Evolutionary conservation across 2,888 invertebrate genomes (phyloP).

Genomic region (Stramonita haemastoma): DNA sequence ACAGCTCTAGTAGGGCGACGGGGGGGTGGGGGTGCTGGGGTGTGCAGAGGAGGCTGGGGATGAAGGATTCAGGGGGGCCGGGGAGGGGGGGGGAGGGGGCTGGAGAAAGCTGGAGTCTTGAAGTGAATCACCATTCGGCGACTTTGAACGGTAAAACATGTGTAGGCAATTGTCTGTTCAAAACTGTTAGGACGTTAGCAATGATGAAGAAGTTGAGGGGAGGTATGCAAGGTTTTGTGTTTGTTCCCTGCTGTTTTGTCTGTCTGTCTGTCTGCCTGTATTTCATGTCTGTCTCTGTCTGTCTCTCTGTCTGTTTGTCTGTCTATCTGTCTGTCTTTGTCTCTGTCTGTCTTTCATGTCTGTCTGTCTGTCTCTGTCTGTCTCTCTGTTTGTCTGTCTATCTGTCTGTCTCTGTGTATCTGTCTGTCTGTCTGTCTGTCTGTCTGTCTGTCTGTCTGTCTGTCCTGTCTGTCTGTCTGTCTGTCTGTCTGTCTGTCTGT

Average conservation of each 20-base stretch:
- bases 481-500: constrained; percentile 7
- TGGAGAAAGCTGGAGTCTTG: not conserved
- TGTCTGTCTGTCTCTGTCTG: not conserved
- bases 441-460: not conserved
- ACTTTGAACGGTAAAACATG: constrained; percentile 7
- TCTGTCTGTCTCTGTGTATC: too few species aligned
- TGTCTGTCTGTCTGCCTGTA: not conserved
- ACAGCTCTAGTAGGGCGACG: not conserved
- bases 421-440: not conserved
- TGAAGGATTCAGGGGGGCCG: too few species aligned
- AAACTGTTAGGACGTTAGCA: not conserved
- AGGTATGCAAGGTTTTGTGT: too few species aligned
- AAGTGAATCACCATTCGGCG: not conserved
- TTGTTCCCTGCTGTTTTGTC: too few species aligned
- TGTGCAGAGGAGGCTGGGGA: too few species aligned
- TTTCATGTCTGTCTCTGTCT: not conserved
- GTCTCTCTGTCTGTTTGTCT: not conserved
- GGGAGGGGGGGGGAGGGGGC: too few species aligned
- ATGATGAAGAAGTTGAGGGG: not conserved
- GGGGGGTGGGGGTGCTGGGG: too few species aligned
- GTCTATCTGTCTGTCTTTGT: constrained; percentile 41
- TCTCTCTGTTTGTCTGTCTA: not conserved
- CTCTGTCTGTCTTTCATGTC: too few species aligned
- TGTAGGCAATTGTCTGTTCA: not conserved
- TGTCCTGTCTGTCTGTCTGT: not conserved